phyloP scores from a whole-genome alignment of 2,797 vertebrate genomes.

The Falco cherrug region DNA sequence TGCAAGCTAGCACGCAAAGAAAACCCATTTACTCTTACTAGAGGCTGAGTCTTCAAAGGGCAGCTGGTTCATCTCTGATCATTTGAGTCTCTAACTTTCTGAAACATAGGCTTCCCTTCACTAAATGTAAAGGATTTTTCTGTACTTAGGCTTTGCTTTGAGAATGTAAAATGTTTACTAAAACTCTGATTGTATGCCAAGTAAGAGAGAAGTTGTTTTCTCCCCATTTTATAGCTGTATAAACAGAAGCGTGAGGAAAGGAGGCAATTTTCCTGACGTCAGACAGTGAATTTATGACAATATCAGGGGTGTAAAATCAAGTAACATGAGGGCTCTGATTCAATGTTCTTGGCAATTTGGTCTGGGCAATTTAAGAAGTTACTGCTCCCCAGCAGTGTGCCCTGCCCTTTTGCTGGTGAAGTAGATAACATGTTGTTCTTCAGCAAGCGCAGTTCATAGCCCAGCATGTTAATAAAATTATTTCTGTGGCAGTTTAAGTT shows the following conservation, averaged over 20 bases:
- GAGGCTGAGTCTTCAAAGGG: slow-evolving; percentile 40
- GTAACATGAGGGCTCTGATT: not conserved
- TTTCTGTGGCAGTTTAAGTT: not conserved
- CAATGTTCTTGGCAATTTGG: not conserved
- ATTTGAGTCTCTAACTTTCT: slow-evolving; percentile 40
- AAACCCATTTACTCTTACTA: slow-evolving; percentile 44
- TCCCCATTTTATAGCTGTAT: not conserved
- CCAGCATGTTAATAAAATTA: not conserved
- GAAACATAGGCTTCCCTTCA: slow-evolving; percentile 7
- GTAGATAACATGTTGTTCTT: not conserved
- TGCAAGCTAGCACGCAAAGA: slow-evolving; percentile 51
- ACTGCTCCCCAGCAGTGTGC: not conserved
- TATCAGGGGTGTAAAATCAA: not conserved
- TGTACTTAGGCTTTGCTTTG: not conserved
- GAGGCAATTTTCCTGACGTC: not conserved
- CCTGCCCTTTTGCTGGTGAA: not conserved
- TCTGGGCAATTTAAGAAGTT: not conserved
- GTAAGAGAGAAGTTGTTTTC: not conserved
- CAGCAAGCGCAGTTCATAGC: not conserved
- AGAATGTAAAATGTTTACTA: slow-evolving; percentile 7
- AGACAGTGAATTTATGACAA: not conserved
- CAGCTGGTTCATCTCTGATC: slow-evolving; percentile 37
- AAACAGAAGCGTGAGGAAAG: not conserved
- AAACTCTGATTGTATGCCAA: not conserved
- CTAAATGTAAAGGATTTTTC: not conserved